phyloP scores from a whole-genome alignment of 2,888 invertebrate genomes.

The Pycnomerus fuliginosus region DNA sequence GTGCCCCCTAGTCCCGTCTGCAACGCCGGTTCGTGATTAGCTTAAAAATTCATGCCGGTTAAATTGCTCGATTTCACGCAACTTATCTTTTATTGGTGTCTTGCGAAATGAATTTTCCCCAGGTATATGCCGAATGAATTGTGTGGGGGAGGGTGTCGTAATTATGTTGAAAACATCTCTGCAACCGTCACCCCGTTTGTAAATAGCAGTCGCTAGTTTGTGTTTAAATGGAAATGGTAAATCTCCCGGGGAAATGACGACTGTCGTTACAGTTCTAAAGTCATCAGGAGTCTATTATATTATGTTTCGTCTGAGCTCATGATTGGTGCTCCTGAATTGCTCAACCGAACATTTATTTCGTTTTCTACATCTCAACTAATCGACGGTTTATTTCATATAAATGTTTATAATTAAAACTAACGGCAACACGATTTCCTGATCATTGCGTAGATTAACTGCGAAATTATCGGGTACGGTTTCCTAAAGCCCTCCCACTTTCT shows the following conservation, averaged over 20 bases:
- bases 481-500: no score
- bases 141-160: conserved; percentile 6
- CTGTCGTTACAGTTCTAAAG: conserved; percentile 20
- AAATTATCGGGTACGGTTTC: no score
- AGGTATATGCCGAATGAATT: no score
- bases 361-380: no score
- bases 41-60: conserved; percentile 28
- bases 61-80: conserved; percentile 27
- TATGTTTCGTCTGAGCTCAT: conserved; percentile 16
- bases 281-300: conserved; percentile 24
- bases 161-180: conserved; percentile 7
- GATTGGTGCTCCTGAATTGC: conserved; percentile 10
- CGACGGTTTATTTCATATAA: no score
- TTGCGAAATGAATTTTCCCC: no score
- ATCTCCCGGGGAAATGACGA: conserved; percentile 23
- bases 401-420: no score
- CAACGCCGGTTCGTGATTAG: conserved; percentile 23
- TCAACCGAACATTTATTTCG: background rate
- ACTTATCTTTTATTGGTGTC: conserved; percentile 19
- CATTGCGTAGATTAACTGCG: no score
- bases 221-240: conserved; percentile 23
- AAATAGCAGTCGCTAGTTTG: conserved; percentile 20
- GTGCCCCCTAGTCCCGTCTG: conserved; percentile 23
- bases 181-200: conserved; percentile 9
- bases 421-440: no score